Evolutionary conservation across 2,113 vertebrate genomes (phyloP).

Genomic region (Trematomus loennbergii): DNA sequence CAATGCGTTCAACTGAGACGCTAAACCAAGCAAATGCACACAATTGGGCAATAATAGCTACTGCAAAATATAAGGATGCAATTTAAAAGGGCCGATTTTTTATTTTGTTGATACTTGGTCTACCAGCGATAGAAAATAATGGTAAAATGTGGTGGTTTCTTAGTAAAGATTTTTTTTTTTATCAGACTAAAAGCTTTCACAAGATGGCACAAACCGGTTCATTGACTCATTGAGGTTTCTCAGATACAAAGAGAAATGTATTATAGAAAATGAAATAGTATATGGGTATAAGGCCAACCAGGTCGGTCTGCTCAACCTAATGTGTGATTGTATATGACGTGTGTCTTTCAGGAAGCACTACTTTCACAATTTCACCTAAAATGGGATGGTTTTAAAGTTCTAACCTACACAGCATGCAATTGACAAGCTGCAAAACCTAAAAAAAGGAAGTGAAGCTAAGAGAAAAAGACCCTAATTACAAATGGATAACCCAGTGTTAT

Average conservation of each 20-base stretch:
- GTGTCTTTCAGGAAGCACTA: constrained; percentile 11
- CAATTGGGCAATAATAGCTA: not conserved
- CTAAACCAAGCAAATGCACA: not conserved
- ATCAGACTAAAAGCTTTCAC: constrained; percentile 1
- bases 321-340: not conserved
- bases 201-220: not conserved
- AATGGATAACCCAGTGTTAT: not conserved
- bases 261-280: not conserved
- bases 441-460: constrained; percentile 48
- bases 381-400: not conserved
- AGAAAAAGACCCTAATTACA: not conserved
- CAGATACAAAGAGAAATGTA: not conserved
- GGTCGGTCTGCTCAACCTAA: not conserved
- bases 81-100: not conserved
- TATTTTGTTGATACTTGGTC: not conserved
- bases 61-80: not conserved
- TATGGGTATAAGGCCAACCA: not conserved
- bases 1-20: not conserved
- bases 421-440: constrained; percentile 14
- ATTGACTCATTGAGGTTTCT: not conserved
- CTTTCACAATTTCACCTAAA: not conserved
- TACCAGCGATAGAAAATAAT: not conserved
- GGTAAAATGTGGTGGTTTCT: not conserved
- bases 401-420: not conserved
- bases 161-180: not conserved